A percentile compares a stretch with the other conserved stretches of the same genome.
Conservation (phyloP, 2,888 invertebrate genomes). For the Ptilodon capucinus region DNA sequence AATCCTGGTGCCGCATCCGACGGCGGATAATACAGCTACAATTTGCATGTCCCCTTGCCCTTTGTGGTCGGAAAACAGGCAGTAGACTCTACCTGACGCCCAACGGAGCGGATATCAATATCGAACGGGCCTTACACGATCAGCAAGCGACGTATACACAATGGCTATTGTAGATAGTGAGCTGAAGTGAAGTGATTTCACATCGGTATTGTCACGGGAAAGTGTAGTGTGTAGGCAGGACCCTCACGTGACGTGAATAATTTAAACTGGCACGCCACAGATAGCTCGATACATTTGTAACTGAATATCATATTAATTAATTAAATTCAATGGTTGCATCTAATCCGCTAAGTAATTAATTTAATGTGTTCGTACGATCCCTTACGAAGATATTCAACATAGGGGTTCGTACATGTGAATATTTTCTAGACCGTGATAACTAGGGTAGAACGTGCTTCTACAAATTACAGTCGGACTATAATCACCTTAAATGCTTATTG, state of each 20-base stretch:
- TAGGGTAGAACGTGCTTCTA: neutral
- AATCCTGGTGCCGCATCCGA: conserved; percentile 65
- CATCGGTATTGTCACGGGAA: conserved; percentile 11
- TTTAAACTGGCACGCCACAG: conserved; percentile 43
- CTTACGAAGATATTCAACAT: conserved; percentile 9
- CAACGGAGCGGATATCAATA: conserved; percentile 49
- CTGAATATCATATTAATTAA: conserved; percentile 53
- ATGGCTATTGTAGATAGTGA: conserved; percentile 56
- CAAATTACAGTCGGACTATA: neutral
- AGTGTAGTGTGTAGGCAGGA: conserved; percentile 31
- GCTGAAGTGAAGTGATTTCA: conserved; percentile 38
- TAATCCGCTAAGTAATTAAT: conserved; percentile 37
- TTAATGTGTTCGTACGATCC: conserved; percentile 24
- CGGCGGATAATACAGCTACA: conserved; percentile 66
- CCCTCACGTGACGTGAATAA: conserved; percentile 61
- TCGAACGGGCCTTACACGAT: conserved; percentile 33
- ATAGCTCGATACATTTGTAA: conserved; percentile 42
- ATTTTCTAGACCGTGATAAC: neutral
- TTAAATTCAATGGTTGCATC: conserved; percentile 60
- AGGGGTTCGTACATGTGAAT: neutral
- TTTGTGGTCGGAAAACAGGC: conserved; percentile 58
- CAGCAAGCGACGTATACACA: conserved; percentile 54
- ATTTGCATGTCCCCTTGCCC: conserved; percentile 74
- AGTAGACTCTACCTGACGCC: conserved; percentile 32
- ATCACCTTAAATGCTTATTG: conserved; percentile 4